Evolutionary conservation across 2,888 invertebrate genomes (phyloP).

Genomic region (Ceraclea dissimilis): DNA sequence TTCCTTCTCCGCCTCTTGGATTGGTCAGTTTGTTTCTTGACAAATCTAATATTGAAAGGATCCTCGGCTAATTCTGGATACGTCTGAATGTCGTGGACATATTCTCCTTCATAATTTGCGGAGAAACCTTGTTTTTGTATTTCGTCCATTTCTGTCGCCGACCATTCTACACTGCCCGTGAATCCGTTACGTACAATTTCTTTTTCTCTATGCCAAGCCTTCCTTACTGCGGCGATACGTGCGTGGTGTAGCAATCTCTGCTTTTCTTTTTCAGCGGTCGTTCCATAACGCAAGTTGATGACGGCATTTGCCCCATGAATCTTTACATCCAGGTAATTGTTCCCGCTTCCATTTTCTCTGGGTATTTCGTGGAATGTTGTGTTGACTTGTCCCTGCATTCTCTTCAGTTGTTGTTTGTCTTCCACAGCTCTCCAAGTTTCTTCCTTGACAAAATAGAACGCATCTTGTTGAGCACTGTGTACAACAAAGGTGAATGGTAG

Average conservation of each 20-base stretch:
- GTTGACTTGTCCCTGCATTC: conserved; percentile 84
- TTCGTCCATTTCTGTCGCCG: conserved; percentile 80
- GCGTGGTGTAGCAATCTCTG: conserved; percentile 87
- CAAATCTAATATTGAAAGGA: conserved; percentile 87
- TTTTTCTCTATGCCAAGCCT: conserved; percentile 90
- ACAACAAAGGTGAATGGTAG: conserved; percentile 83
- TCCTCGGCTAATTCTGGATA: conserved; percentile 94
- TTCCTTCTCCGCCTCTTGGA: conserved; percentile 66
- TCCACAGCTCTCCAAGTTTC: conserved; percentile 84
- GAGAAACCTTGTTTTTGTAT: conserved; percentile 78
- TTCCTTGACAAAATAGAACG: conserved; percentile 90
- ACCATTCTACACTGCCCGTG: conserved; percentile 77
- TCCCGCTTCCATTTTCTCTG: conserved; percentile 62
- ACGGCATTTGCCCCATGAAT: conserved; percentile 87
- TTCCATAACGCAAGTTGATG: conserved; percentile 91
- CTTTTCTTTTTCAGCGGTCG: conserved; percentile 82
- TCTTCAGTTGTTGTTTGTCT: conserved; percentile 80
- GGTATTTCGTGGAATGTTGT: conserved; percentile 81
- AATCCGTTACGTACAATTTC: conserved; percentile 74
- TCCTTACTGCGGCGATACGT: conserved; percentile 74
- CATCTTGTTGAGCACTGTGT: conserved; percentile 83
- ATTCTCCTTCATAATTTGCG: conserved; percentile 82
- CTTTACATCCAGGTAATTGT: conserved; percentile 77
- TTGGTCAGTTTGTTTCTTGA: conserved; percentile 69
- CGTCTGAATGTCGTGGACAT: conserved; percentile 80